phyloP scores from a whole-genome alignment of 1,140 invertebrate genomes.

The Anadara kagoshimensis region DNA sequence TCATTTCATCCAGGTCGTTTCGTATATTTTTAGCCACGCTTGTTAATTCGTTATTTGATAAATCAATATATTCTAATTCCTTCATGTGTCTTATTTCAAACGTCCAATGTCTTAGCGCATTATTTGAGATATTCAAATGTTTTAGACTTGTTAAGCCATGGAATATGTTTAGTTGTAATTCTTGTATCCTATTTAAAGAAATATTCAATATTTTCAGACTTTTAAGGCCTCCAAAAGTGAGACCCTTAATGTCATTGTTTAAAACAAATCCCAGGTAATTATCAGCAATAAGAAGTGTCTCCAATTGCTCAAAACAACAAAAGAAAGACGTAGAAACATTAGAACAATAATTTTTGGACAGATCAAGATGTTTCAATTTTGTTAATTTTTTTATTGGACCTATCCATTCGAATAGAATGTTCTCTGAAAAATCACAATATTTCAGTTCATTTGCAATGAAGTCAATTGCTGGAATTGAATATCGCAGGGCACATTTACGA shows the following conservation, averaged over 20 bases:
- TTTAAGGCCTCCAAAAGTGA: constrained; percentile 8
- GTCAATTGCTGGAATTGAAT: not conserved
- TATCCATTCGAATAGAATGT: constrained; percentile 22
- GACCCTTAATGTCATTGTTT: constrained; percentile 8
- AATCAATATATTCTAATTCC: constrained; percentile 1
- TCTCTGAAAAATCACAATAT: constrained; percentile 10
- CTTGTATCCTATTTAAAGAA: constrained; percentile 20
- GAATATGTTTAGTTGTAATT: constrained; percentile 4
- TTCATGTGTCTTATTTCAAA: constrained; percentile 12
- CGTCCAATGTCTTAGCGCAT: constrained; percentile 1
- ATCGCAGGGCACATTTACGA: not conserved
- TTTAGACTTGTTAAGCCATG: not conserved
- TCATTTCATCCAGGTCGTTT: not conserved
- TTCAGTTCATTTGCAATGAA: constrained; percentile 11
- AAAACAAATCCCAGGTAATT: constrained; percentile 34
- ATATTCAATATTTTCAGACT: constrained; percentile 17
- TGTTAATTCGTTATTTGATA: constrained; percentile 7
- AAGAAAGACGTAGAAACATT: constrained; percentile 20
- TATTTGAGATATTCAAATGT: constrained; percentile 6
- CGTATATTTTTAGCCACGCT: too few relatives aligned
- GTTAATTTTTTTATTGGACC: constrained; percentile 13
- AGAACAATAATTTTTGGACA: constrained; percentile 31
- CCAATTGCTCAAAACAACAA: not conserved
- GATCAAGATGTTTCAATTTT: constrained; percentile 12
- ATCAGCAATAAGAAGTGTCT: constrained; percentile 1